phyloP scores from a whole-genome alignment of 1,140 invertebrate genomes.

The Drosophila rufa region DNA sequence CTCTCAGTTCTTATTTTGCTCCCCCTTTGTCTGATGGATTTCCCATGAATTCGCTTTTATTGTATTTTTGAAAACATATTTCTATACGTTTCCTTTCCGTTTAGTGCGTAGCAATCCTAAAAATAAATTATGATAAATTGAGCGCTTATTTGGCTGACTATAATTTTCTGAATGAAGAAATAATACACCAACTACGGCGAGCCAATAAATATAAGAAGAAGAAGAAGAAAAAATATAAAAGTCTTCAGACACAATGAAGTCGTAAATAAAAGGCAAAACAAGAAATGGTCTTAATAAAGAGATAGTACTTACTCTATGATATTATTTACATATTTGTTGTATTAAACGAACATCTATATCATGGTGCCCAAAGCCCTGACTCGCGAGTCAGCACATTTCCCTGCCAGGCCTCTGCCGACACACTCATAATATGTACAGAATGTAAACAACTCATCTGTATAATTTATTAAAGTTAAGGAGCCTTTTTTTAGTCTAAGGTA shows the following conservation, averaged over 20 bases:
- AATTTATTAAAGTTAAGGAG: too few relatives aligned
- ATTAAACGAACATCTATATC: background rate
- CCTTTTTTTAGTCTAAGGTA: too few relatives aligned
- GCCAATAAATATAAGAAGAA: background rate
- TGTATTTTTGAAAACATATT: conserved; percentile 27
- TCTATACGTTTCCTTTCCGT: background rate
- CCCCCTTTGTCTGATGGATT: conserved; percentile 54
- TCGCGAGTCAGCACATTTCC: too few relatives aligned
- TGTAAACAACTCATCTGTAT: too few relatives aligned
- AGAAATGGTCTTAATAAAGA: background rate
- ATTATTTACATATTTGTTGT: background rate
- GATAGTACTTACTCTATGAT: background rate
- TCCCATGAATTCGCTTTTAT: conserved; percentile 48
- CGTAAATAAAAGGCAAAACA: background rate
- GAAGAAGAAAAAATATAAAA: background rate
- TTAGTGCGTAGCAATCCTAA: conserved; percentile 1
- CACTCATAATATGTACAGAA: too few relatives aligned
- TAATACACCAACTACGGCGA: background rate
- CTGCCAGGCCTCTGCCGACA: too few relatives aligned
- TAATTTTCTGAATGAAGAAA: background rate
- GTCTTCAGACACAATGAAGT: background rate
- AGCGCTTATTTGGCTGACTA: background rate
- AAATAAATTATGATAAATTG: conserved; percentile 13
- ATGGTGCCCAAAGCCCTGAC: too few relatives aligned
- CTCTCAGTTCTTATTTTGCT: conserved; percentile 43